These are phyloP conservation scores for Dicyrtomina minuta DNA, from an alignment of 2,888 invertebrate genomes.

Conservation along the genomic window DNA sequence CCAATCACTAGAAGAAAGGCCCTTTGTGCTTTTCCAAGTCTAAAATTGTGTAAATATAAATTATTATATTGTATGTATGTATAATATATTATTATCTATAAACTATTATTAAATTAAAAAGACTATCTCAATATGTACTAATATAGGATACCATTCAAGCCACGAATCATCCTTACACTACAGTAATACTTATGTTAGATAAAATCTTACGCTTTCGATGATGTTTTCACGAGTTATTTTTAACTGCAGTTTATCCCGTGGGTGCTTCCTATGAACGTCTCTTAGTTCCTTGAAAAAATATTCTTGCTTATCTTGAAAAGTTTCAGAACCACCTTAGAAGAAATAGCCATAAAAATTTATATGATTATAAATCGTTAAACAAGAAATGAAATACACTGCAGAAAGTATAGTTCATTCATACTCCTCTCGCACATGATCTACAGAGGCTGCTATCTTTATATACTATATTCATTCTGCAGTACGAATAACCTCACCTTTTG, in stretches of 20 bases:
- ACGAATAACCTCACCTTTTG: neutral
- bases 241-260: constrained; percentile 80
- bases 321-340: constrained; percentile 78
- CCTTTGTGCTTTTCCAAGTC: constrained; percentile 80
- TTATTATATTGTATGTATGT: too few relatives aligned
- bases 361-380: neutral
- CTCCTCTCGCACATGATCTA: neutral
- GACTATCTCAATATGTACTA: too few relatives aligned
- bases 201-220: constrained; percentile 67
- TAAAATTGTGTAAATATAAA: constrained; percentile 53
- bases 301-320: constrained; percentile 74
- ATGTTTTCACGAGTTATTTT: constrained; percentile 79
- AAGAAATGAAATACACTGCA: neutral
- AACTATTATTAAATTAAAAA: too few relatives aligned
- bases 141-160: too few relatives aligned
- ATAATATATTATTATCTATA: too few relatives aligned
- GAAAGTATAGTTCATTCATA: too few relatives aligned
- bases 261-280: constrained; percentile 81
- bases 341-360: neutral
- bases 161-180: too few relatives aligned
- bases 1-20: constrained; percentile 87
- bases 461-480: neutral
- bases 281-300: constrained; percentile 80
- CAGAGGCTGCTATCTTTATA: neutral
- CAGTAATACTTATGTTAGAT: too few relatives aligned